Conservation (phyloP, 2,888 invertebrate genomes). For the Koerneria pararmatus region DNA sequence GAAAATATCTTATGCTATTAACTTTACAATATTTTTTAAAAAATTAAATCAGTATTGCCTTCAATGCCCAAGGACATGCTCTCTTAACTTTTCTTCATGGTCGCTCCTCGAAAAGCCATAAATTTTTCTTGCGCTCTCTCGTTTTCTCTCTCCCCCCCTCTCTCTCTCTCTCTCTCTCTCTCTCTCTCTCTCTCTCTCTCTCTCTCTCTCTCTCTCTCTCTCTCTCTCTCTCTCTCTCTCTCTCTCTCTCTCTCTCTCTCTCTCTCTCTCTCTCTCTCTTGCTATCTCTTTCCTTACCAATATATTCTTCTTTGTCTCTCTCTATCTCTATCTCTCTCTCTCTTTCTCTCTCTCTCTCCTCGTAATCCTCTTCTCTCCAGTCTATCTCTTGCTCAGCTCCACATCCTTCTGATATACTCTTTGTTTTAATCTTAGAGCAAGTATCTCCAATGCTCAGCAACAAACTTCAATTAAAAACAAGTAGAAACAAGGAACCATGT, state of each 20-base stretch:
- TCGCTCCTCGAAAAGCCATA: too few relatives aligned
- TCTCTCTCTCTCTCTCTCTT: background rate
- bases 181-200: background rate
- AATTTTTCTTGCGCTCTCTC: background rate
- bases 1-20: too few relatives aligned
- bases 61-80: too few relatives aligned
- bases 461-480: too few relatives aligned
- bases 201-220: background rate
- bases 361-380: background rate
- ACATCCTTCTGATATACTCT: background rate
- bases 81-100: slow-evolving; percentile 1
- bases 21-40: too few relatives aligned
- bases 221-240: background rate
- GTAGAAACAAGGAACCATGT: too few relatives aligned
- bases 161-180: background rate
- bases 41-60: too few relatives aligned
- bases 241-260: background rate
- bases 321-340: background rate
- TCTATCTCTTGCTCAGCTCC: background rate
- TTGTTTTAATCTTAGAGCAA: too few relatives aligned
- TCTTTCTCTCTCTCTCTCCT: slow-evolving; percentile 10
- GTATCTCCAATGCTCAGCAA: too few relatives aligned
- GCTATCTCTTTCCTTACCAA: background rate
- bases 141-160: slow-evolving; percentile 8
- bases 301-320: background rate